Conservation (phyloP, 2,797 vertebrate species). For the Sebastes elongatus region DNA sequence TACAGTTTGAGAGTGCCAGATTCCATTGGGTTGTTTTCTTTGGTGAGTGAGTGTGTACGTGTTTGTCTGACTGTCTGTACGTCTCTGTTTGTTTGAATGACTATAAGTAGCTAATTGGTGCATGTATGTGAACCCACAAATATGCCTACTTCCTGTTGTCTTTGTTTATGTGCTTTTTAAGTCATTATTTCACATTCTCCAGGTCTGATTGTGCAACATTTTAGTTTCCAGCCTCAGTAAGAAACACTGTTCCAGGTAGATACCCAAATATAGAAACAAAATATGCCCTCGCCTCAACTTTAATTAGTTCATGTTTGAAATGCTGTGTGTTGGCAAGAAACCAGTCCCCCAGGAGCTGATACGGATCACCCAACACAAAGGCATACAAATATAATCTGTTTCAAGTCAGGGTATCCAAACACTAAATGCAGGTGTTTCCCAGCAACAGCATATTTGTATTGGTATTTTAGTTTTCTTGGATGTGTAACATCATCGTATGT, state of each 20-base stretch:
- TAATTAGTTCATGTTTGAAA: constrained; percentile 53
- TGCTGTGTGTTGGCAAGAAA: constrained; percentile 43
- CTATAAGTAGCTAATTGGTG: constrained; percentile 50
- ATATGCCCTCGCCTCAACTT: constrained; percentile 20
- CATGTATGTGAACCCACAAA: constrained; percentile 32
- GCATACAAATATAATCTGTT: constrained; percentile 40
- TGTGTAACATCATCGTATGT: background rate
- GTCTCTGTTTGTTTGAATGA: constrained; percentile 40
- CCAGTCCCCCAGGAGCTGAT: constrained; percentile 11
- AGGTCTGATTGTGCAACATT: constrained; percentile 40
- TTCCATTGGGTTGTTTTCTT: constrained; percentile 69
- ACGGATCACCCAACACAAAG: constrained; percentile 39
- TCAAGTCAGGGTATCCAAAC: constrained; percentile 52
- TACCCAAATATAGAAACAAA: constrained; percentile 44
- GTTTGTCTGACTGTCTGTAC: constrained; percentile 43
- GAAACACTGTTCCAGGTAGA: constrained; percentile 22
- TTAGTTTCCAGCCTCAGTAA: constrained; percentile 44
- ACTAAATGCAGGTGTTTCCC: constrained; percentile 58
- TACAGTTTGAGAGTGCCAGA: constrained; percentile 59
- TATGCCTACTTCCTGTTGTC: constrained; percentile 35
- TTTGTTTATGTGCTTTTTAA: constrained; percentile 7
- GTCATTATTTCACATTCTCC: constrained; percentile 15
- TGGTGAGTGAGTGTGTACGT: constrained; percentile 51
- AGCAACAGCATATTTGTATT: constrained; percentile 56
- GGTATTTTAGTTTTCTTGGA: constrained; percentile 33